These are phyloP conservation scores for Cynopterus brachyotis DNA, from an alignment of 2,113 vertebrate genomes.

Conservation along the genomic window DNA sequence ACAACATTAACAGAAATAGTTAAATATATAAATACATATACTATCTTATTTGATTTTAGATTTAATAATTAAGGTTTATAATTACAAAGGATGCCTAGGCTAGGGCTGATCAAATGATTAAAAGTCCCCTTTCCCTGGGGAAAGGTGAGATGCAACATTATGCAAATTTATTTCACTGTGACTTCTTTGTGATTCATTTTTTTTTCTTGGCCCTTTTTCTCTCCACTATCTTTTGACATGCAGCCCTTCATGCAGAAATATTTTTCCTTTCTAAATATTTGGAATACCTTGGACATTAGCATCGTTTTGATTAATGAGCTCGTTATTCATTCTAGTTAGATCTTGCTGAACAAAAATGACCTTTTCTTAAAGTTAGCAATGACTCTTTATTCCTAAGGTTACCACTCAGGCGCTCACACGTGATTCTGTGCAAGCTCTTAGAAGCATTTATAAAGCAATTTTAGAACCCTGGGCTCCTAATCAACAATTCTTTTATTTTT, in stretches of 20 bases:
- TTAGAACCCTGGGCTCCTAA: background rate
- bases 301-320: constrained; percentile 16
- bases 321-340: background rate
- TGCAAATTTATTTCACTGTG: background rate
- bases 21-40: background rate
- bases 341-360: background rate
- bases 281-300: background rate
- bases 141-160: background rate
- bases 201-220: background rate
- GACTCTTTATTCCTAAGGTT: background rate
- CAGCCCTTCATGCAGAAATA: background rate
- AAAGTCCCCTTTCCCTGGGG: background rate
- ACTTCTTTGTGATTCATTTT: background rate
- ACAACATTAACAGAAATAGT: background rate
- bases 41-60: background rate
- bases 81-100: background rate
- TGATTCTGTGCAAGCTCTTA: background rate
- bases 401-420: background rate
- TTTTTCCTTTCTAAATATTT: background rate
- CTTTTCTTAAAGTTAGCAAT: background rate
- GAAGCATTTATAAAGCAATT: background rate
- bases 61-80: background rate
- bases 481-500: background rate
- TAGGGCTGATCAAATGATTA: background rate
- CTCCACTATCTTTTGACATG: background rate